phyloP scores from a whole-genome alignment of 2,113 vertebrate species.

The Pygoscelis antarcticus region DNA sequence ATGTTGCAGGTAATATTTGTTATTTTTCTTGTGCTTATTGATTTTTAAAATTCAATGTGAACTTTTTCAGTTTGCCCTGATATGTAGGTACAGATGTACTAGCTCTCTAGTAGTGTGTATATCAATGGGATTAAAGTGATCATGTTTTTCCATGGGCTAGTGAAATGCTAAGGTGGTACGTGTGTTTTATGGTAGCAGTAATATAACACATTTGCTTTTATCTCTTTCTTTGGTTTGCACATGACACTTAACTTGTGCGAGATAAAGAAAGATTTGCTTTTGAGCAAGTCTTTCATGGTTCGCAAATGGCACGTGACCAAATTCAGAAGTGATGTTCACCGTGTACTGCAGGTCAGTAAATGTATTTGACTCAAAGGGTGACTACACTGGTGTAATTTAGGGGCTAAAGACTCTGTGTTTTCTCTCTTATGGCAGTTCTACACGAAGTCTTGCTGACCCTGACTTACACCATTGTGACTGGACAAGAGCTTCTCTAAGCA shows the following conservation, averaged over 20 bases:
- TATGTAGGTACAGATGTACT: neutral
- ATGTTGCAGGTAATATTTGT: neutral
- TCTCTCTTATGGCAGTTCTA: neutral
- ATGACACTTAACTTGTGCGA: rapidly evolving
- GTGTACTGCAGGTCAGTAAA: neutral
- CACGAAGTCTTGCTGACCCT: neutral
- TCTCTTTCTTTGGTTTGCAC: neutral
- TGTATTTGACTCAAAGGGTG: neutral
- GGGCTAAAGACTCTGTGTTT: neutral
- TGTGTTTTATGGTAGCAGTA: neutral
- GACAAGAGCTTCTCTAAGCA: neutral
- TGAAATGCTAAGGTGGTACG: neutral
- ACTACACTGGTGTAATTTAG: neutral
- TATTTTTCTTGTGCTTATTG: neutral
- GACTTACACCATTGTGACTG: neutral
- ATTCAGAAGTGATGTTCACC: neutral
- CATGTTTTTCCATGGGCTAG: neutral
- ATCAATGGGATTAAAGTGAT: neutral
- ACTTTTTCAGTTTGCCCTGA: neutral
- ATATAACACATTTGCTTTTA: neutral
- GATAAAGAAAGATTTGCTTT: neutral
- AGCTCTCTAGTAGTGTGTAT: neutral
- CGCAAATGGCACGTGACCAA: neutral
- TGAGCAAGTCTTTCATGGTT: neutral
- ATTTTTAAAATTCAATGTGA: neutral